Conservation (phyloP, 2,888 invertebrate genomes). For the Flabesymbios commensalis region DNA sequence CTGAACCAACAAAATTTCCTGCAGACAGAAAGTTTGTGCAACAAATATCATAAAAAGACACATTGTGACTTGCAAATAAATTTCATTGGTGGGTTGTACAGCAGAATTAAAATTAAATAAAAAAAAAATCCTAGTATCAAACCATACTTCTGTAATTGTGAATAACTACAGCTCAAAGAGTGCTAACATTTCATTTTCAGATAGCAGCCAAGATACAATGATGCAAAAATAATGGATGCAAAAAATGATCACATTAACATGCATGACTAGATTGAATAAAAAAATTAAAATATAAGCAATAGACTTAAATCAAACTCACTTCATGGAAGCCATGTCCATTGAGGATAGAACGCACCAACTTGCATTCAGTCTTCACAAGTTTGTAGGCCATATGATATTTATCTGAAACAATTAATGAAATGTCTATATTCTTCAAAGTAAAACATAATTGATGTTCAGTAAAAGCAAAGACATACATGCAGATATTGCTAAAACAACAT, state of each 20-base stretch:
- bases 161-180: too few relatives aligned
- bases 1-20: too few relatives aligned
- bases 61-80: too few relatives aligned
- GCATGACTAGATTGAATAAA: not conserved
- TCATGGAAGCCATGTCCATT: slow-evolving; percentile 60
- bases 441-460: not conserved
- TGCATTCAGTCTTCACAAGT: slow-evolving; percentile 62
- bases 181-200: too few relatives aligned
- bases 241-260: not conserved
- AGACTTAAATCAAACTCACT: slow-evolving; percentile 33
- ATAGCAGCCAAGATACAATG: not conserved
- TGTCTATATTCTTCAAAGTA: not conserved
- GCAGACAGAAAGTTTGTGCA: too few relatives aligned
- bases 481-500: too few relatives aligned
- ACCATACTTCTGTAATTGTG: too few relatives aligned
- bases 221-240: not conserved
- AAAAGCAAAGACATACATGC: not conserved
- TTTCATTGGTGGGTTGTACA: too few relatives aligned
- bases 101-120: too few relatives aligned
- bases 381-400: slow-evolving; percentile 62
- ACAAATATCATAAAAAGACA: too few relatives aligned
- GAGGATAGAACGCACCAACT: slow-evolving; percentile 59
- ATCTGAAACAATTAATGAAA: slow-evolving; percentile 41
- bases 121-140: too few relatives aligned
- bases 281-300: not conserved